Base-by-base conservation (phyloP, 2,113 vertebrate genomes). In the Tonatia bakeri region DNA sequence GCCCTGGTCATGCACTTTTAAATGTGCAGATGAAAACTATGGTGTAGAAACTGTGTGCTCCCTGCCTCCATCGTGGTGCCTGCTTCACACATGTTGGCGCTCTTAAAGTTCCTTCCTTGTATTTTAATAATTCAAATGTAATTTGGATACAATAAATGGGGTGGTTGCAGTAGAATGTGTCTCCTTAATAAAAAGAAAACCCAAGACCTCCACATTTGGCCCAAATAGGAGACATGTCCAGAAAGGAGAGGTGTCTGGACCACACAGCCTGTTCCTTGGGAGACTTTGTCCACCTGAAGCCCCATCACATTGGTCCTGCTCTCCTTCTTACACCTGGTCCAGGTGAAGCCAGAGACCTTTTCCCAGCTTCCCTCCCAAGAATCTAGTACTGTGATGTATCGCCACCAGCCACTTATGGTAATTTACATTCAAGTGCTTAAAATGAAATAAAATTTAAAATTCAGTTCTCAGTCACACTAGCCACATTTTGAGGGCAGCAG, bases 11-110 rank as follows among this genome's bases (percentile, higher is more conserved):
- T 17, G 7, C 3, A 24, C 43, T 88, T 50, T 36, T 11, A 56
- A 36, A 15, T 6, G 3, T 67, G n/a, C 4, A 0, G 14, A 1
- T 65, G 83, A 83, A 79, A 77, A 40, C 31, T n/a, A 10, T 8
- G 11, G 14, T 11, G 1, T 17, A 10, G 17, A 45, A n/a, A 0
- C 16, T 26, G 11, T 47, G 6, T 36, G 17, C 14, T 76, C 61
- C 2, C 4, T 40, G 33, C 45, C 56, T 22, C 69, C 26, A 56
- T 61, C 3, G 0, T 80, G 59, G 5, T 0, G 11, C 2, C 26
- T 38, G 5, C 31, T 52, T 54, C 7, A 28, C 14, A 7, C 4
- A 2, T 22, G 3, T 59, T 7, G 45, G 12, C 13, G 20, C 33
- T 54, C 33, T 47, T 22, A 45, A 59, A 14, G 11, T 50, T 31